These are phyloP conservation scores for Aldrovandia affinis DNA, from an alignment of 2,797 vertebrate species.

Conservation along the genomic window DNA sequence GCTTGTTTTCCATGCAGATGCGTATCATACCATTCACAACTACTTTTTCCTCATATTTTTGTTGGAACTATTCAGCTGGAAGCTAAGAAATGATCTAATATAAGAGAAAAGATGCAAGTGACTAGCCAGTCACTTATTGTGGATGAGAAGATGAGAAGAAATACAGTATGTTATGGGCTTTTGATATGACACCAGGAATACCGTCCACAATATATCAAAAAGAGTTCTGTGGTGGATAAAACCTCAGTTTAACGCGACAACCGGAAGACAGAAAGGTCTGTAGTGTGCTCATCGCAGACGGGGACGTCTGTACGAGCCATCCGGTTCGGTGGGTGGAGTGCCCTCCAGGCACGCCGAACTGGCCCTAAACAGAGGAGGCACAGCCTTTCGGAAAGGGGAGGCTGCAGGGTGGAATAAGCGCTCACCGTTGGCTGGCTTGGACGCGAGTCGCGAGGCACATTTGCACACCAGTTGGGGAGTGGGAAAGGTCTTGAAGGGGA, in stretches of 20 bases:
- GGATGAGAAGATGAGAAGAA: background rate
- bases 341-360: background rate
- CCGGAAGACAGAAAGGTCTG: background rate
- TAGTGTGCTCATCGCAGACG: background rate
- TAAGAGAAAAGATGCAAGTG: background rate
- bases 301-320: background rate
- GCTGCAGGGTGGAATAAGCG: background rate
- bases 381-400: background rate
- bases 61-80: too few relatives aligned
- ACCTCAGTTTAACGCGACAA: background rate
- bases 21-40: background rate
- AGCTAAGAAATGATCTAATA: background rate
- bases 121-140: background rate
- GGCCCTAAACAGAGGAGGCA: background rate
- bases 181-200: background rate
- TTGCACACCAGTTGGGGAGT: background rate
- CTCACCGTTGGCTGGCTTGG: background rate
- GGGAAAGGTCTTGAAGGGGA: background rate
- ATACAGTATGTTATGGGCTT: background rate
- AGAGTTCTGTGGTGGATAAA: background rate
- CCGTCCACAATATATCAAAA: background rate
- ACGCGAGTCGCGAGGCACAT: background rate
- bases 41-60: too few relatives aligned
- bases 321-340: background rate
- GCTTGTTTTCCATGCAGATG: background rate